Base-by-base conservation (phyloP, 2,888 invertebrate species). In the Thelaira solivaga region DNA sequence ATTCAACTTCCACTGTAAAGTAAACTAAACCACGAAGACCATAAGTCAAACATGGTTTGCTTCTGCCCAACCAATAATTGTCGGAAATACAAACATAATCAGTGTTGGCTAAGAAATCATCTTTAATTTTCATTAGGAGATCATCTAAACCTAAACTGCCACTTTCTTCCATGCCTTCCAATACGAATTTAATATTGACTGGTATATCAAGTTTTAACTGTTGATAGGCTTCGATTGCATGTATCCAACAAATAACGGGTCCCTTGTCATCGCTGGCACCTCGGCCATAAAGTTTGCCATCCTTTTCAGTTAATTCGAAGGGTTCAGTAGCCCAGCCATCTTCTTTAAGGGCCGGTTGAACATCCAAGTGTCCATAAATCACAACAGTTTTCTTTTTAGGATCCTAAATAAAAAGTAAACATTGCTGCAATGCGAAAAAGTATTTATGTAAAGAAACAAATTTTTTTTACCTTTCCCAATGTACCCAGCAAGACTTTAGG, bases 81-180 rank as follows among this genome's bases (percentile, higher is more conserved):
- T 99, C 99, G 20, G 98, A 98, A 86, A 99, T 98, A 88, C 98
- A 98, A 13, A 98, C 96, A 90, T 93, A 98, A 89, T 99, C 98
- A 0, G 97, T 94, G 86, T 92, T 92, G 64, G 93, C 91, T 34
- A 98, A 91, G 89, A 97, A 98, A 82, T 95, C 93, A 22, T 86
- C 78, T 71, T 94, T 94, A 81, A 92, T 90, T 0, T 91, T 87
- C 82, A 90, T 90, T 0, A 99, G 90, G 8, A 98, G 90, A 0
- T 94, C 95, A 87, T 98, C 97, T 22, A 99, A 90, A n/a, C 99
- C 99, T 86, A 95, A 95, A 75, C 98, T 98, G 5, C 98, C 98
- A 76, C 95, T 95, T 88, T 99, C 99, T 89, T 99, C 99, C 99
- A 99, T 99, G 67, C 97, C 97, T 91, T 99, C 99, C 87, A 99